Evolutionary conservation across 2,797 vertebrate genomes (phyloP).

Genomic region (Galagoides demidoff): DNA sequence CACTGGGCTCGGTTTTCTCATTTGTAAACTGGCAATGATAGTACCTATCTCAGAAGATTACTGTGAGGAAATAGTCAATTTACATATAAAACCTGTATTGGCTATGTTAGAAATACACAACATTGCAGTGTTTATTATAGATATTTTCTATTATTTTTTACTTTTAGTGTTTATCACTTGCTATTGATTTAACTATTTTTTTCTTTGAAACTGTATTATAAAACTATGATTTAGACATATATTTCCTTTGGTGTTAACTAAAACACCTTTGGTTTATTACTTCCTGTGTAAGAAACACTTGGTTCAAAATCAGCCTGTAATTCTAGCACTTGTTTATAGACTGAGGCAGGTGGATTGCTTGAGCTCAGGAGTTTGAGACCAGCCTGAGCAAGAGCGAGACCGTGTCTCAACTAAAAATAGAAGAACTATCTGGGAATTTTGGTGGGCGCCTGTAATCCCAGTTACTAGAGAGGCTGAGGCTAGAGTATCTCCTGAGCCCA

Average conservation of each 20-base stretch:
- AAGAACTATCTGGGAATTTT: too few species aligned
- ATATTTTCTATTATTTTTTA: neutral
- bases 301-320: neutral
- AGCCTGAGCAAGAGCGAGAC: too few species aligned
- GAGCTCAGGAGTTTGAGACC: too few species aligned
- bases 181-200: neutral
- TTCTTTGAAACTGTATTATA: neutral
- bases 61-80: neutral
- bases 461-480: too few species aligned
- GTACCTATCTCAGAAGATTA: neutral
- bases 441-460: too few species aligned
- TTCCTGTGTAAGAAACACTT: neutral
- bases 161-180: neutral
- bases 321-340: too few species aligned
- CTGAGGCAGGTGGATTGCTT: too few species aligned
- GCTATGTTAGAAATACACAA: neutral
- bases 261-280: neutral
- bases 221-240: neutral
- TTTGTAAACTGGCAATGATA: neutral
- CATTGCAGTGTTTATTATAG: neutral
- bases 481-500: too few species aligned
- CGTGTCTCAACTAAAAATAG: too few species aligned
- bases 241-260: neutral
- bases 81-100: neutral
- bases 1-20: neutral